Evolutionary conservation across 2,113 vertebrate species (phyloP).

Genomic region (Nesogale talazaci): DNA sequence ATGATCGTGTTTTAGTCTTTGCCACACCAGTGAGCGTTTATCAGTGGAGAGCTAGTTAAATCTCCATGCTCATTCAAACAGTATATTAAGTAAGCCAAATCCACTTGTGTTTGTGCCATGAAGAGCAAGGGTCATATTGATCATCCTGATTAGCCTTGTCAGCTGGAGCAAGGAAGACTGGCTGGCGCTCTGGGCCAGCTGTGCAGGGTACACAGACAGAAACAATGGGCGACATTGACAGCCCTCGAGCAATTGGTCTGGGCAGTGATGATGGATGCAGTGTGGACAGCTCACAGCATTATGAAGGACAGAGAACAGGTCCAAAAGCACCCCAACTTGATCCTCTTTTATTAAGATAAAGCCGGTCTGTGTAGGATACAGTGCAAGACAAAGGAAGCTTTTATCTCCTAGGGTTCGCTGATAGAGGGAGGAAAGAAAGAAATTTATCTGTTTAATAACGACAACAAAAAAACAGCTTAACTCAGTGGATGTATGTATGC

Average conservation of each 20-base stretch:
- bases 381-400: slow-evolving; percentile 55
- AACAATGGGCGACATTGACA: slow-evolving; percentile 36
- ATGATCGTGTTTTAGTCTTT: background rate
- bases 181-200: slow-evolving; percentile 64
- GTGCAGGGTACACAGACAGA: background rate
- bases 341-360: slow-evolving; percentile 71
- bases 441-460: slow-evolving; percentile 41
- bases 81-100: slow-evolving; percentile 75
- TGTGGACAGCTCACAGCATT: slow-evolving; percentile 33
- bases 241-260: slow-evolving; percentile 19
- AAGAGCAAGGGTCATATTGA: slow-evolving; percentile 23
- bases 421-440: background rate
- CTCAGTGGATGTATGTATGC: background rate
- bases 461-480: background rate
- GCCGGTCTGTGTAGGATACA: slow-evolving; percentile 40
- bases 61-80: slow-evolving; percentile 20
- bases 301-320: slow-evolving; percentile 55
- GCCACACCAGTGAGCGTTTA: slow-evolving; percentile 29
- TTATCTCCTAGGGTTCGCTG: slow-evolving; percentile 29
- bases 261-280: slow-evolving; percentile 72
- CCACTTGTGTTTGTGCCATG: slow-evolving; percentile 45
- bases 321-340: slow-evolving; percentile 60
- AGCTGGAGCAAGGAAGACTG: slow-evolving; percentile 6
- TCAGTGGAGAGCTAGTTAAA: slow-evolving; percentile 14
- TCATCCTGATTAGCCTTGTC: slow-evolving; percentile 62